Base-by-base conservation (phyloP, 1,140 invertebrate species). In the Matsumurasca onukii region DNA sequence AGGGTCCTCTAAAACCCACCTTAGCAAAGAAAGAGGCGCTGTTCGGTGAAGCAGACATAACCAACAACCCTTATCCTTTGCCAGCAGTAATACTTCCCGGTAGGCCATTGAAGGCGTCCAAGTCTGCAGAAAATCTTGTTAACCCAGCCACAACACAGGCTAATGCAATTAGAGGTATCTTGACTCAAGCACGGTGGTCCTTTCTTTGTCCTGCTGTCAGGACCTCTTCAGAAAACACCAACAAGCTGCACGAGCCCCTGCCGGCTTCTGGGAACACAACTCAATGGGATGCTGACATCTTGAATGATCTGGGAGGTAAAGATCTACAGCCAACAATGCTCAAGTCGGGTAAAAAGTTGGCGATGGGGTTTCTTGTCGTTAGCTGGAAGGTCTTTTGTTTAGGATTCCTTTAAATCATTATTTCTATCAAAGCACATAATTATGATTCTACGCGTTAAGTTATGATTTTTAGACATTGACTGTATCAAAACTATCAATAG, bases 81-180 rank as follows among this genome's bases (percentile, higher is more conserved):
- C 34, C 5, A 17, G 34, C 5, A 17, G 34, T 39, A 39, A 39
- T 17, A 39, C 24, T 59, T 59, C 55, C 25, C 3, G 25, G 55
- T 59, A 59, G 22, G 3, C 55, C 55, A 59, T 59, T 59, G 55
- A 27, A 5, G 22, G 3, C 2, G 55, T 29, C 5, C 55, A 27
- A 27, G 55, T 12, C 55, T n/a, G 55, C 55, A 24, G 15, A 59
- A 59, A 59, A 59, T 59, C 55, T 59, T 59, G 55, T 59, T 59
- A 59, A 27, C 24, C 55, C 30, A 59, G 55, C 24, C 55, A 59
- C 55, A 59, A 59, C 55, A 59, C 55, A 3, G 25, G 55, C 55
- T 59, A 59, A 59, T 59, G 55, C 55, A 59, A 59, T 59, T 59
- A 59, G 25, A 59, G 24, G 55, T 5, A 25, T 59, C 55, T 22